Evolutionary conservation across 2,888 invertebrate species (phyloP).

Genomic region (Epistrophe eligans): DNA sequence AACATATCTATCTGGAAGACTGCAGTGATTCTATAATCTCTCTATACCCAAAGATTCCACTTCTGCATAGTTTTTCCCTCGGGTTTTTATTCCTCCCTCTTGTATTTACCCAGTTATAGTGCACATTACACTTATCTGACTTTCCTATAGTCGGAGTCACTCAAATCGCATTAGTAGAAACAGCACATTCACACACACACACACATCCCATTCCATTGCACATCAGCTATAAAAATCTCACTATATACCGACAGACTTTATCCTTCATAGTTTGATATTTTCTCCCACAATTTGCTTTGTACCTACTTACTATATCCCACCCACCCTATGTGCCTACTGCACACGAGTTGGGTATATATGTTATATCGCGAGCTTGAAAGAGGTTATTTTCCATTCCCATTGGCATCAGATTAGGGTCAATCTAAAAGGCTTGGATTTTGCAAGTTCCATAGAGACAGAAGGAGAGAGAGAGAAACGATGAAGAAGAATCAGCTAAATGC

Average conservation of each 20-base stretch:
- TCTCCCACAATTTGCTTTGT: conserved; percentile 55
- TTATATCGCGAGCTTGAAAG: conserved; percentile 1
- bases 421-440: conserved; percentile 47
- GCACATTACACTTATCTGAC: conserved; percentile 64
- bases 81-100: conserved; percentile 3
- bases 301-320: background rate
- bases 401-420: conserved; percentile 76
- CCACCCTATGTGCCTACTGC: background rate
- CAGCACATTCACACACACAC: conserved; percentile 38
- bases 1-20: background rate
- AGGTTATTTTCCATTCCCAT: conserved; percentile 63
- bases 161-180: conserved; percentile 71
- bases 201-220: background rate
- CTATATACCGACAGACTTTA: conserved; percentile 1
- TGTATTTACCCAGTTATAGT: conserved; percentile 35
- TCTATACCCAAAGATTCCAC: background rate
- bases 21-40: conserved; percentile 66
- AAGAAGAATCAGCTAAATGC: conserved; percentile 13
- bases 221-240: conserved; percentile 27
- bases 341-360: background rate
- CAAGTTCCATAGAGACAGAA: conserved; percentile 7
- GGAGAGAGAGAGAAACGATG: background rate
- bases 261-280: conserved; percentile 34
- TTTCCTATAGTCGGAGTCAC: conserved; percentile 59
- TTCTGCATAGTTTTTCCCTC: background rate